phyloP scores from a whole-genome alignment of 2,888 invertebrate genomes.

The Nephrotoma guestfalica region DNA sequence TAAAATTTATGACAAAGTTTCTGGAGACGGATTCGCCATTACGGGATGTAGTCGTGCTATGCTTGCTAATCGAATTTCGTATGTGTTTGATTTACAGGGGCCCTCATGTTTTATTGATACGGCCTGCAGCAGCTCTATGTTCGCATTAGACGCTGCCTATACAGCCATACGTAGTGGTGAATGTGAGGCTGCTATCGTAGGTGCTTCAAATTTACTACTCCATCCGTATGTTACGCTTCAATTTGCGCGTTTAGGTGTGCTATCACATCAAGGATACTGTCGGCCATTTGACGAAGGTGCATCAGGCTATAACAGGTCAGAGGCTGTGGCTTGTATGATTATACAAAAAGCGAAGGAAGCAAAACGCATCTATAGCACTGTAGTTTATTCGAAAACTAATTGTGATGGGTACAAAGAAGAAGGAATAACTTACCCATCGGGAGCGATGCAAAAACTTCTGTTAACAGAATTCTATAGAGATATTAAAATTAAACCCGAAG shows the following conservation, averaged over 20 bases:
- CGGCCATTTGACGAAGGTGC: constrained; percentile 79
- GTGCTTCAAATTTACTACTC: constrained; percentile 70
- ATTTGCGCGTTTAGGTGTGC: constrained; percentile 62
- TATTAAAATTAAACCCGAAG: constrained; percentile 53
- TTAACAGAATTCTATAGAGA: constrained; percentile 50
- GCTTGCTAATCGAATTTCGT: constrained; percentile 83
- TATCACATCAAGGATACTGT: constrained; percentile 75
- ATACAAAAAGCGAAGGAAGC: constrained; percentile 57
- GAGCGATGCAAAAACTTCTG: constrained; percentile 44
- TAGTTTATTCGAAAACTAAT: constrained; percentile 65
- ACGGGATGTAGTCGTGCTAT: constrained; percentile 69
- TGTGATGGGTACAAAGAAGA: constrained; percentile 64
- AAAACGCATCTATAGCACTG: constrained; percentile 49
- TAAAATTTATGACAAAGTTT: constrained; percentile 51
- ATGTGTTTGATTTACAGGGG: constrained; percentile 73
- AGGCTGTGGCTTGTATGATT: constrained; percentile 54
- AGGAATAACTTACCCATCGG: constrained; percentile 53
- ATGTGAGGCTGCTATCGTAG: constrained; percentile 82
- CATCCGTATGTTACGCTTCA: constrained; percentile 82
- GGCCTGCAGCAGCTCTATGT: constrained; percentile 87
- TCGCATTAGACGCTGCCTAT: constrained; percentile 73
- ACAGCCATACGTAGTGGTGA: constrained; percentile 60
- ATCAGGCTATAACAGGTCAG: constrained; percentile 72
- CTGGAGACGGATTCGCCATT: constrained; percentile 34
- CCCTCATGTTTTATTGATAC: constrained; percentile 84